Conservation (phyloP, 2,113 vertebrate species). For the Peromyscus californicus region DNA sequence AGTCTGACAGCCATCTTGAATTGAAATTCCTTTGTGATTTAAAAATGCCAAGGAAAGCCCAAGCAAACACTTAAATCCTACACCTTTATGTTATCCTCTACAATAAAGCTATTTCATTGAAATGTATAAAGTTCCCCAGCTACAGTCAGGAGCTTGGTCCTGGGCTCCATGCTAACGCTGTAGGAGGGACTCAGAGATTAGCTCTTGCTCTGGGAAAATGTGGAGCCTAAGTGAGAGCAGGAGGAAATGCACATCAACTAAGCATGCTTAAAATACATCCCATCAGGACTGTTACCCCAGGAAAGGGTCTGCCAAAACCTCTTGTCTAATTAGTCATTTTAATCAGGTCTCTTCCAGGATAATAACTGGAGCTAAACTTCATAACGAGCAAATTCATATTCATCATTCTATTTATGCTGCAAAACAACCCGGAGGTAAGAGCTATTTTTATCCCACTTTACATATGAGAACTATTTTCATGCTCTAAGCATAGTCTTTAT, state of each 20-base stretch:
- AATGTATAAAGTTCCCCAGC: neutral
- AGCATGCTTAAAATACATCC: neutral
- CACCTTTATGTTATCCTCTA: neutral
- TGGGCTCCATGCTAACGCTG: accelerated
- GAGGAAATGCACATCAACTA: neutral
- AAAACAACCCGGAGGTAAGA: slow-evolving; percentile 58
- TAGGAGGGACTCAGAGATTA: neutral
- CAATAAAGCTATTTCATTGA: neutral
- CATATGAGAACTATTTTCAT: slow-evolving; percentile 52
- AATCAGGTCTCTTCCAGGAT: slow-evolving; percentile 50
- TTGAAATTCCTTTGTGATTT: neutral
- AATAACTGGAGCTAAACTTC: slow-evolving; percentile 50
- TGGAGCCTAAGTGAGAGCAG: neutral
- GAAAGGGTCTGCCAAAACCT: neutral
- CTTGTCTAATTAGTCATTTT: slow-evolving; percentile 62
- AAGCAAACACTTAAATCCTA: neutral
- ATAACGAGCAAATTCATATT: slow-evolving; percentile 71
- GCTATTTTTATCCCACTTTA: slow-evolving; percentile 62
- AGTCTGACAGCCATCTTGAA: slow-evolving; percentile 28
- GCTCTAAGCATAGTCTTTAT: slow-evolving; percentile 14
- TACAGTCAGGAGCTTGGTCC: too few species aligned
- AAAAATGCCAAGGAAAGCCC: neutral
- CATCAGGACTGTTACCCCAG: neutral
- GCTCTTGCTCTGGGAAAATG: accelerated
- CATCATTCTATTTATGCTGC: slow-evolving; percentile 63